phyloP scores from a whole-genome alignment of 1,140 invertebrate genomes.

The Anoplophora glabripennis region DNA sequence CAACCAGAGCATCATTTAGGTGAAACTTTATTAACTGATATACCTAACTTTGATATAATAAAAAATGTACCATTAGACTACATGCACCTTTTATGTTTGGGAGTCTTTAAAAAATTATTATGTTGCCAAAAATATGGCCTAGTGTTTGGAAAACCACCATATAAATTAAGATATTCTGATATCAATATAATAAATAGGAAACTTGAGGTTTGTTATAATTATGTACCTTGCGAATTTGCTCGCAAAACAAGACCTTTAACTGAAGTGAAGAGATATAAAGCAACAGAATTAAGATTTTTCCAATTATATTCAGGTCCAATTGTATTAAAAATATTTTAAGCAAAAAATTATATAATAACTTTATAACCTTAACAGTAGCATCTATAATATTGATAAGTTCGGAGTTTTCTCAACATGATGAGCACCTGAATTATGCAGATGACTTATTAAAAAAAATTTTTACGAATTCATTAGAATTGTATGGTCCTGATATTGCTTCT shows the following conservation, averaged over 20 bases:
- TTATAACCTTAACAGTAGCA: conserved; percentile 8
- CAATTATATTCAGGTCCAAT: conserved; percentile 9
- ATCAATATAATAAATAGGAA: too few species aligned
- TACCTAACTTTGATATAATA: background rate
- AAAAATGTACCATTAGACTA: background rate
- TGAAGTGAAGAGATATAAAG: too few species aligned
- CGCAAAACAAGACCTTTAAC: too few species aligned
- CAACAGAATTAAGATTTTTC: too few species aligned
- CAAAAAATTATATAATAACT: conserved; percentile 7
- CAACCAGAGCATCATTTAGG: background rate
- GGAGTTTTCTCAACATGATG: too few species aligned
- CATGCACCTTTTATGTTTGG: background rate
- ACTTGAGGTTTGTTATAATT: too few species aligned
- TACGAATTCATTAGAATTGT: background rate
- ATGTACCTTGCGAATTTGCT: too few species aligned
- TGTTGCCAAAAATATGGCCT: too few species aligned
- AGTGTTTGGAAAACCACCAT: too few species aligned
- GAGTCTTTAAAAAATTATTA: background rate
- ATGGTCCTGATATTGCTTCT: conserved; percentile 8
- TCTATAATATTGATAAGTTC: too few species aligned
- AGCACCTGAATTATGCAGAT: too few species aligned
- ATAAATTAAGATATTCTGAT: too few species aligned
- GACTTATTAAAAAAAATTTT: background rate
- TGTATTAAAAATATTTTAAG: conserved; percentile 22
- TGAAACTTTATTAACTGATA: background rate